These are phyloP conservation scores for Aulostomus chinensis DNA, from an alignment of 2,797 vertebrate genomes.

Conservation along the genomic window DNA sequence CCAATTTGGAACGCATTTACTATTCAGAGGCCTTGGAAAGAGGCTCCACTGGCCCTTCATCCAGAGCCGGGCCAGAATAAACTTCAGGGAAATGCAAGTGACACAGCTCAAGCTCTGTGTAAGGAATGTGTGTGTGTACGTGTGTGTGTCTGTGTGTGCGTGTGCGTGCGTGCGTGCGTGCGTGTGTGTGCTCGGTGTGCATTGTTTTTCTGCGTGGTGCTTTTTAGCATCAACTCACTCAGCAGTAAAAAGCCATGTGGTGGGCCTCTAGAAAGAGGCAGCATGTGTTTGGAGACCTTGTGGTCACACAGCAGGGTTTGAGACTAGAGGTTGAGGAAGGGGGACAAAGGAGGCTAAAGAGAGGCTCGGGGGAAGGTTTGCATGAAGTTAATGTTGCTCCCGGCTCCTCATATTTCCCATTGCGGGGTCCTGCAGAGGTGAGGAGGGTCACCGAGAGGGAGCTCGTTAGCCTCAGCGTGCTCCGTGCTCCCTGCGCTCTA, in stretches of 20 bases:
- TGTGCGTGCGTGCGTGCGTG: constrained; percentile 23
- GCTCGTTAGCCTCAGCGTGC: constrained; percentile 74
- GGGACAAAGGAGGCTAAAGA: constrained; percentile 32
- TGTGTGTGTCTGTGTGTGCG: constrained; percentile 15
- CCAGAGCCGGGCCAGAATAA: constrained; percentile 46
- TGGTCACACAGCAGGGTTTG: constrained; percentile 68
- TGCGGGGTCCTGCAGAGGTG: constrained; percentile 71
- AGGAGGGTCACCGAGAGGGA: constrained; percentile 77
- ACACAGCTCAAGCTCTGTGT: constrained; percentile 22
- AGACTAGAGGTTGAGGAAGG: constrained; percentile 34
- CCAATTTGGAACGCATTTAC: constrained; percentile 68
- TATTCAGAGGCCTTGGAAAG: constrained; percentile 54
- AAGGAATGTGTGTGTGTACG: constrained; percentile 24
- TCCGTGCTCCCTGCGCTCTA: constrained; percentile 54
- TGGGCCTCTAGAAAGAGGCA: constrained; percentile 52
- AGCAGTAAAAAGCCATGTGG: constrained; percentile 68
- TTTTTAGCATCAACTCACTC: constrained; percentile 38
- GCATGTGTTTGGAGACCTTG: constrained; percentile 78
- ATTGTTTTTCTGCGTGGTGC: constrained; percentile 45
- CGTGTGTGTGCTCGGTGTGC: constrained; percentile 21
- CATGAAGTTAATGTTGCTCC: constrained; percentile 58
- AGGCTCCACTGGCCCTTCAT: constrained; percentile 22
- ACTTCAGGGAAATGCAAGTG: constrained; percentile 41
- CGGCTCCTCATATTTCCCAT: constrained; percentile 69
- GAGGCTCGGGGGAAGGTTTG: constrained; percentile 32